phyloP scores from a whole-genome alignment of 1,140 invertebrate genomes.

The Penaeus vannamei region DNA sequence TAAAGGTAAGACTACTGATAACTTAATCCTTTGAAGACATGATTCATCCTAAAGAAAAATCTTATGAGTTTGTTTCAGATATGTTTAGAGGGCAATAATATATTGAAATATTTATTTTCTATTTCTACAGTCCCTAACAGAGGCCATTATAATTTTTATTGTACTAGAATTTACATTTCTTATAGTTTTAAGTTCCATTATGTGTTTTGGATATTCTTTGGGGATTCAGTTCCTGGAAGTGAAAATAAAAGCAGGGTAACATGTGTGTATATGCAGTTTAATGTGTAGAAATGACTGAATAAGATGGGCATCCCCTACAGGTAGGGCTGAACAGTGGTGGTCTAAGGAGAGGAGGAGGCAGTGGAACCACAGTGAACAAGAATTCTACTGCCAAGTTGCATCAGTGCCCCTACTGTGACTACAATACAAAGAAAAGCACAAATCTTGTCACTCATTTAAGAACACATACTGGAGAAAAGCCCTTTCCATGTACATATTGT shows the following conservation, averaged over 20 bases:
- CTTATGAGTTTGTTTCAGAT: too few relatives aligned
- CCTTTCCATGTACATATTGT: constrained; percentile 37
- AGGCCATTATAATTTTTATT: too few relatives aligned
- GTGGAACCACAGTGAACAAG: not conserved
- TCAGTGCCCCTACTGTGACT: constrained; percentile 38
- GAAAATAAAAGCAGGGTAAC: not conserved
- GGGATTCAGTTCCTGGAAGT: not conserved
- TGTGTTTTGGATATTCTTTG: too few relatives aligned
- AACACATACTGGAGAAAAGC: constrained; percentile 37
- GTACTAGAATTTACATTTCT: too few relatives aligned
- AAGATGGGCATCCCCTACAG: constrained; percentile 48
- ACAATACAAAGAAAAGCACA: constrained; percentile 40
- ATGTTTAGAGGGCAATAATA: too few relatives aligned
- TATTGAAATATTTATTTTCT: too few relatives aligned
- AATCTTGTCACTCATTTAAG: constrained; percentile 42
- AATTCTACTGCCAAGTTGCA: constrained; percentile 20
- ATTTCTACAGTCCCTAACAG: too few relatives aligned
- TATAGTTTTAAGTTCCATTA: too few relatives aligned
- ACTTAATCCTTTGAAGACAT: too few relatives aligned
- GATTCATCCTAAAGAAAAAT: too few relatives aligned
- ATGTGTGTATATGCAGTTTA: not conserved
- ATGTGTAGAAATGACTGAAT: constrained; percentile 29
- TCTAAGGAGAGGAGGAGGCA: not conserved
- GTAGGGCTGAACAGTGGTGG: constrained; percentile 36
- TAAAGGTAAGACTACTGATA: too few relatives aligned